A percentile compares a stretch with the other conserved stretches of the same genome.
phyloP scores from a whole-genome alignment of 2,113 vertebrate genomes.

The Catharus bicknelli region DNA sequence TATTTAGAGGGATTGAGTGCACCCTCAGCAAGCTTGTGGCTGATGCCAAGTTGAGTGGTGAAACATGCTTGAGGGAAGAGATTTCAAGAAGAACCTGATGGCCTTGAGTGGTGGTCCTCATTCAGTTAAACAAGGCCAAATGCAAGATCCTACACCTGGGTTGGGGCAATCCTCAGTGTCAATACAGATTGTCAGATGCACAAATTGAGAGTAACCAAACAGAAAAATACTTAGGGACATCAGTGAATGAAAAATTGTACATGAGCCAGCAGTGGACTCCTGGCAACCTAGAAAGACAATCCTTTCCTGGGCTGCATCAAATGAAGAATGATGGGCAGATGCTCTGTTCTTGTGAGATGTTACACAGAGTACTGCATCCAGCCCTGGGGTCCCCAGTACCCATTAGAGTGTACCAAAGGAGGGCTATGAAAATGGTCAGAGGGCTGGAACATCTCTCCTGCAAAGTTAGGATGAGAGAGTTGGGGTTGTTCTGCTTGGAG shows the following conservation, averaged over 20 bases:
- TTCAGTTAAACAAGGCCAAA: background rate
- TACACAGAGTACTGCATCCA: background rate
- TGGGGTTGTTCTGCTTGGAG: background rate
- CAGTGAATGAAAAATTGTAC: background rate
- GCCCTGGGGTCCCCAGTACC: background rate
- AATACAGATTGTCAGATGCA: background rate
- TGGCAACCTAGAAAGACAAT: background rate
- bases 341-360: rapidly evolving
- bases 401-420: background rate
- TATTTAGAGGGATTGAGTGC: background rate
- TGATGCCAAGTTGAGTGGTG: background rate
- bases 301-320: background rate
- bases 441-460: background rate
- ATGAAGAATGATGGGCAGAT: background rate
- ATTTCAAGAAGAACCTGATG: background rate
- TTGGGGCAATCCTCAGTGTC: too few species aligned
- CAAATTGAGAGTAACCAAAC: background rate
- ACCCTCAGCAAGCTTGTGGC: background rate
- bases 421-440: background rate
- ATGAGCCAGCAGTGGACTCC: background rate
- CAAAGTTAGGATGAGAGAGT: background rate
- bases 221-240: background rate
- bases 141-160: background rate
- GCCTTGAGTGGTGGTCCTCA: background rate
- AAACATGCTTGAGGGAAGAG: background rate